phyloP scores from a whole-genome alignment of 2,888 invertebrate species.

The Synergus gifuensis region DNA sequence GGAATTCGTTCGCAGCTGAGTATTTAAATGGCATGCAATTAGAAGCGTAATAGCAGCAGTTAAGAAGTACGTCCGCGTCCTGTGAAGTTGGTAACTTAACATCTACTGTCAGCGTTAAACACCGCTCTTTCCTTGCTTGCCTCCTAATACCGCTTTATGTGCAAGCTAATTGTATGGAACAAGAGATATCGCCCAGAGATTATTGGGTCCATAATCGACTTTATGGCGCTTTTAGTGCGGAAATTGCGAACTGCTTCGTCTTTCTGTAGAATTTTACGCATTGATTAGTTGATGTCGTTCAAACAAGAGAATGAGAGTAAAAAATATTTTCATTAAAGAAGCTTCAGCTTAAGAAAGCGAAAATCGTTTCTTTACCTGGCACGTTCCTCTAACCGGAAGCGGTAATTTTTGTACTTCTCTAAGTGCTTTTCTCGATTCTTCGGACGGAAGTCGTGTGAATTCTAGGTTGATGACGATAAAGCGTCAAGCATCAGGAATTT shows the following conservation, averaged over 20 bases:
- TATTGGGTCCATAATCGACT: slow-evolving; percentile 63
- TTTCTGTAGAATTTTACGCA: slow-evolving; percentile 5
- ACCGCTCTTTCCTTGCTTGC: slow-evolving; percentile 46
- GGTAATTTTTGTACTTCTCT: slow-evolving; percentile 42
- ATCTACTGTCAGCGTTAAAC: slow-evolving; percentile 32
- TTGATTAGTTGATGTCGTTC: background rate
- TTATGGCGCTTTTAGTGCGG: slow-evolving; percentile 57
- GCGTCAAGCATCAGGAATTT: slow-evolving; percentile 40
- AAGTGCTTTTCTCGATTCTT: slow-evolving; percentile 69
- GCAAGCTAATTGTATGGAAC: slow-evolving; percentile 62
- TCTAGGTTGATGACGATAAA: slow-evolving; percentile 52
- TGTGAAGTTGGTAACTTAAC: slow-evolving; percentile 56
- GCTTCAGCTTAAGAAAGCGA: background rate
- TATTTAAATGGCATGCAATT: slow-evolving; percentile 69
- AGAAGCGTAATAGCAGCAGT: slow-evolving; percentile 66
- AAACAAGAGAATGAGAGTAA: background rate
- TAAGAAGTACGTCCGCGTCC: slow-evolving; percentile 57
- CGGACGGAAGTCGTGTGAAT: slow-evolving; percentile 63
- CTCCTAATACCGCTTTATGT: slow-evolving; percentile 57
- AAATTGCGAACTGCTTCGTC: background rate
- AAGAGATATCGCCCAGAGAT: slow-evolving; percentile 57
- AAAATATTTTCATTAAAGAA: background rate
- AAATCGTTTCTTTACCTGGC: background rate
- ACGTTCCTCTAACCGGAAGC: slow-evolving; percentile 11
- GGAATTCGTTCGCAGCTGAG: slow-evolving; percentile 5